Evolutionary conservation across 2,797 vertebrate genomes (phyloP).

Genomic region (Lates japonicus): DNA sequence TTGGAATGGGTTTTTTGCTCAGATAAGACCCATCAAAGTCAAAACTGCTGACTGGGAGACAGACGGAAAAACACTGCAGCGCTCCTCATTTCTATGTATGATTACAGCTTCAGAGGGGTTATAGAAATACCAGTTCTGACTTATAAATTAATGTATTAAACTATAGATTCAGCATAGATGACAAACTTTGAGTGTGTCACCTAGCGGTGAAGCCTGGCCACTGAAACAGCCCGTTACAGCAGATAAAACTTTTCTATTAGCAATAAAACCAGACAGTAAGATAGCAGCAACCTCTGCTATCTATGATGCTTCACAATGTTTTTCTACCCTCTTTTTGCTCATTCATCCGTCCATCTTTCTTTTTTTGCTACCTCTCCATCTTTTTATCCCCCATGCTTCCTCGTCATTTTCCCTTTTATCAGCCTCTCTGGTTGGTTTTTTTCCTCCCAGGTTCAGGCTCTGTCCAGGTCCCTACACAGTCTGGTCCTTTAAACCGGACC

Average conservation of each 20-base stretch:
- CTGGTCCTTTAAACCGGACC: conserved; percentile 30
- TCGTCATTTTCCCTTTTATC: background rate
- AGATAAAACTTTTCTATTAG: conserved; percentile 58
- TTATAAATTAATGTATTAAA: conserved; percentile 2
- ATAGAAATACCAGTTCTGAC: background rate
- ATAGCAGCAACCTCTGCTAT: conserved; percentile 6
- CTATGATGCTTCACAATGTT: background rate
- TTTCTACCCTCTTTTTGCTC: background rate
- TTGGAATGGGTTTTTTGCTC: conserved; percentile 22
- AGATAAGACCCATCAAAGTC: conserved; percentile 48
- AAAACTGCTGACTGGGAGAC: conserved; percentile 57
- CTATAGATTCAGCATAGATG: conserved; percentile 7
- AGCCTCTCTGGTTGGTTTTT: conserved; percentile 18
- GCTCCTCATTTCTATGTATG: background rate
- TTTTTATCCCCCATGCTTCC: background rate
- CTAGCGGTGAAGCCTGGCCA: conserved; percentile 4
- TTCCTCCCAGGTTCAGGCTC: conserved; percentile 22
- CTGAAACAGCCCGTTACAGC: conserved; percentile 13
- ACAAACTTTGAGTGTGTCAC: background rate
- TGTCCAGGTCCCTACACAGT: conserved; percentile 33
- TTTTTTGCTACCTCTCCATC: background rate
- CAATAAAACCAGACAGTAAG: conserved; percentile 49
- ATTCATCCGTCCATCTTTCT: background rate
- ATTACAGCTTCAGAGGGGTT: background rate
- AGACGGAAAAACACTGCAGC: background rate